These are phyloP conservation scores for Sebastes alutus DNA, from an alignment of 2,797 vertebrate genomes.

Conservation along the genomic window DNA sequence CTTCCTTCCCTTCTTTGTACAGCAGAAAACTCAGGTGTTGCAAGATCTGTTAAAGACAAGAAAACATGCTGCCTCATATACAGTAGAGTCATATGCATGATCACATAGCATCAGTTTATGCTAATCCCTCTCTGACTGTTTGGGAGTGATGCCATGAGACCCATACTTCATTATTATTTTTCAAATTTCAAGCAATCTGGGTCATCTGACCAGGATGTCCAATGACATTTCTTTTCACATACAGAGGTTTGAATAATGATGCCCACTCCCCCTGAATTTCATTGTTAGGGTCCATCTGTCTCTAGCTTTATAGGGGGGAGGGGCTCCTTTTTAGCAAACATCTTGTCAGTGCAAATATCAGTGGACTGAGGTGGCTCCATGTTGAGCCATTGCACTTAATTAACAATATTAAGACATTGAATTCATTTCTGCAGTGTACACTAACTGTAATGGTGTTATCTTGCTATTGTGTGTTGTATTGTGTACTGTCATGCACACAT, in stretches of 20 bases:
- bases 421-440: neutral
- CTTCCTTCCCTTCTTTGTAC: slow-evolving; percentile 14
- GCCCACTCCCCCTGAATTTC: slow-evolving; percentile 48
- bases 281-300: slow-evolving; percentile 75
- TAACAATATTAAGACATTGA: neutral
- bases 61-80: neutral
- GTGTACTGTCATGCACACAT: neutral
- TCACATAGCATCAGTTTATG: neutral
- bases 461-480: neutral
- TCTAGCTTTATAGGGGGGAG: slow-evolving; percentile 55
- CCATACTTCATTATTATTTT: slow-evolving; percentile 18
- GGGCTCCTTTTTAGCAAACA: slow-evolving; percentile 39
- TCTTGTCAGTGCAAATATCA: slow-evolving; percentile 6
- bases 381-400: neutral
- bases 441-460: neutral
- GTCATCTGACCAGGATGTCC: slow-evolving; percentile 64
- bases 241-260: slow-evolving; percentile 36
- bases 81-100: neutral
- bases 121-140: slow-evolving; percentile 21
- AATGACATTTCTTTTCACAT: slow-evolving; percentile 42
- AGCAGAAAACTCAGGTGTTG: slow-evolving; percentile 3
- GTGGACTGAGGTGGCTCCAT: neutral
- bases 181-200: slow-evolving; percentile 32
- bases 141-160: neutral
- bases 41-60: slow-evolving; percentile 5